Conservation (phyloP, 2,888 invertebrate species). For the Aporophyla nigra region DNA sequence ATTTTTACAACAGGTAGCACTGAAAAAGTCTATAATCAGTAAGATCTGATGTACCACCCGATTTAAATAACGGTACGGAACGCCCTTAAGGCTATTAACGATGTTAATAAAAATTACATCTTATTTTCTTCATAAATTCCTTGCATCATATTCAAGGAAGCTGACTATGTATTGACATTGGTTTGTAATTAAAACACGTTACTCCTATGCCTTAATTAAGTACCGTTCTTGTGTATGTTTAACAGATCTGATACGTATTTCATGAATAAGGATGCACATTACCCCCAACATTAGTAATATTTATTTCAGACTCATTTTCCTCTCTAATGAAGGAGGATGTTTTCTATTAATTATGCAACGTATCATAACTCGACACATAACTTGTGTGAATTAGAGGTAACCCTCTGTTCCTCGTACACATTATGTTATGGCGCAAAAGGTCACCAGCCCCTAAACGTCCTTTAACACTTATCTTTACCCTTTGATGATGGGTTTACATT, state of each 20-base stretch:
- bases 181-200: conserved; percentile 35
- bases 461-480: conserved; percentile 28
- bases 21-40: too few relatives aligned
- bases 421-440: conserved; percentile 12
- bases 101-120: conserved; percentile 65
- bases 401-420: conserved; percentile 8
- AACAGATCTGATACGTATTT: not conserved
- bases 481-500: conserved; percentile 37
- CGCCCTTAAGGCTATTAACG: conserved; percentile 54
- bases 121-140: conserved; percentile 53
- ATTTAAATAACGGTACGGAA: too few relatives aligned
- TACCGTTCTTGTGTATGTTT: conserved; percentile 3
- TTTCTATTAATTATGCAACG: conserved; percentile 1
- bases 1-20: too few relatives aligned
- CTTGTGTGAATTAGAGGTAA: conserved; percentile 9
- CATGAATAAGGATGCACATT: conserved; percentile 15
- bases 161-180: conserved; percentile 23
- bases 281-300: conserved; percentile 8
- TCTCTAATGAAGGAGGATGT: not conserved
- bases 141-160: conserved; percentile 37
- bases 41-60: too few relatives aligned
- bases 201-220: conserved; percentile 21
- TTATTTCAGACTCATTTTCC: conserved; percentile 1
- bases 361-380: not conserved
- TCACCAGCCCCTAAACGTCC: conserved; percentile 2